A percentile compares a stretch with the other conserved stretches of the same genome.
Evolutionary conservation across 2,113 vertebrate genomes (phyloP).

Genomic region (Ctenomys sociabilis): DNA sequence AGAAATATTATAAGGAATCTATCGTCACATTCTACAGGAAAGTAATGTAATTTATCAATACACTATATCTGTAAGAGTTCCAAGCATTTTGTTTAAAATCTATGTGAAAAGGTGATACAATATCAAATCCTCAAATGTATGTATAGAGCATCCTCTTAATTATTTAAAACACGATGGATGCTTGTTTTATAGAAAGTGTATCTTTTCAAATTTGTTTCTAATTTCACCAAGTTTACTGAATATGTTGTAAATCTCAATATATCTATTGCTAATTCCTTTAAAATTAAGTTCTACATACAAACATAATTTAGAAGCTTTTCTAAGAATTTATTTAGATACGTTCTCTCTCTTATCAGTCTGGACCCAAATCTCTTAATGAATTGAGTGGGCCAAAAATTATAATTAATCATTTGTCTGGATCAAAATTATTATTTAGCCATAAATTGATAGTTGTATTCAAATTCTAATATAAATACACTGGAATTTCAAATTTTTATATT

Average conservation of each 20-base stretch:
- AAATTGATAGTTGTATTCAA: conserved; percentile 42
- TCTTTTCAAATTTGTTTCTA: conserved; percentile 44
- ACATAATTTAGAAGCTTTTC: conserved; percentile 56
- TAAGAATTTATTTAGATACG: conserved; percentile 47
- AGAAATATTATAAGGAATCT: conserved; percentile 39
- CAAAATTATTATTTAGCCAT: conserved; percentile 67
- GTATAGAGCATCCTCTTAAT: conserved; percentile 34
- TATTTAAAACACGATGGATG: conserved; percentile 32
- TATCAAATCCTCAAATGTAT: background rate
- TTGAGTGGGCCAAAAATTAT: conserved; percentile 30
- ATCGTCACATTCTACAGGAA: conserved; percentile 53
- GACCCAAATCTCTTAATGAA: conserved; percentile 53
- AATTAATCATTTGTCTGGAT: conserved; percentile 56
- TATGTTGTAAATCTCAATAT: conserved; percentile 55
- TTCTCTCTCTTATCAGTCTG: conserved; percentile 36
- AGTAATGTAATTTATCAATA: conserved; percentile 51
- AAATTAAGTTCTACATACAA: conserved; percentile 52
- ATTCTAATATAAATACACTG: conserved; percentile 50
- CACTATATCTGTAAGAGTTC: background rate
- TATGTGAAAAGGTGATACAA: conserved; percentile 34
- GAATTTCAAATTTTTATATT: conserved; percentile 75
- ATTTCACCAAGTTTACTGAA: conserved; percentile 55
- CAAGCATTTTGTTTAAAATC: conserved; percentile 1
- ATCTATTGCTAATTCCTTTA: conserved; percentile 17
- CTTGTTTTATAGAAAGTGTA: conserved; percentile 52